Conservation (phyloP, 2,113 vertebrate species). For the Centrocercus urophasianus region DNA sequence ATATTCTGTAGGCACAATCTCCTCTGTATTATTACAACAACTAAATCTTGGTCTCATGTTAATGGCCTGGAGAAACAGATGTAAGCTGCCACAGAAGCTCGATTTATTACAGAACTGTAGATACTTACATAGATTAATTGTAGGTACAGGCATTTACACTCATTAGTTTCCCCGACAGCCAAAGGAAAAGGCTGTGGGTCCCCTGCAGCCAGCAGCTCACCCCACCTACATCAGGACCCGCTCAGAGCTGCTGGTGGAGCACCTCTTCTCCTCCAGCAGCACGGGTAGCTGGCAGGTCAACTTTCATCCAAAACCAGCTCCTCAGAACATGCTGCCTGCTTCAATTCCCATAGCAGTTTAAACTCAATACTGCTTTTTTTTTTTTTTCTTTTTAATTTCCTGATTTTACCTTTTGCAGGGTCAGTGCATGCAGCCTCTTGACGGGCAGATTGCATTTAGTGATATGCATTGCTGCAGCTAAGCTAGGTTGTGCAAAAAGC, state of each 20-base stretch:
- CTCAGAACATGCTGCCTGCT: neutral
- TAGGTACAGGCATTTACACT: neutral
- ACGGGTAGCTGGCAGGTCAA: neutral
- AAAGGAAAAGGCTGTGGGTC: neutral
- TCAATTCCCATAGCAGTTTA: conserved; percentile 3
- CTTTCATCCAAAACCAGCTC: conserved; percentile 28
- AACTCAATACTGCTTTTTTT: neutral
- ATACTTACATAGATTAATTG: neutral
- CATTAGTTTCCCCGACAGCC: neutral
- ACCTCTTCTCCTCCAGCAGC: neutral
- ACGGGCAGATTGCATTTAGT: neutral
- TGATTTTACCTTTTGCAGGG: neutral
- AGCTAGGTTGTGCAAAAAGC: neutral
- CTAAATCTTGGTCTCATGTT: neutral
- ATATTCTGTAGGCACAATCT: neutral
- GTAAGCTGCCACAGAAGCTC: neutral
- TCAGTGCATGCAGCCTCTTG: neutral
- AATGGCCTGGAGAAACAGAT: neutral
- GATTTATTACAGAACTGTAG: neutral
- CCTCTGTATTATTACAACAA: neutral
- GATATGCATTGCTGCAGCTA: neutral
- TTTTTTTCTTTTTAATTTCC: neutral
- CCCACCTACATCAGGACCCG: neutral
- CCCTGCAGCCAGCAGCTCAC: neutral
- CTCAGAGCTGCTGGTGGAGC: neutral